Percentiles rank a stretch among this genome's conserved stretches.
Evolutionary conservation across 2,888 invertebrate species (phyloP).

Genomic region (Cheilosia pagana): DNA sequence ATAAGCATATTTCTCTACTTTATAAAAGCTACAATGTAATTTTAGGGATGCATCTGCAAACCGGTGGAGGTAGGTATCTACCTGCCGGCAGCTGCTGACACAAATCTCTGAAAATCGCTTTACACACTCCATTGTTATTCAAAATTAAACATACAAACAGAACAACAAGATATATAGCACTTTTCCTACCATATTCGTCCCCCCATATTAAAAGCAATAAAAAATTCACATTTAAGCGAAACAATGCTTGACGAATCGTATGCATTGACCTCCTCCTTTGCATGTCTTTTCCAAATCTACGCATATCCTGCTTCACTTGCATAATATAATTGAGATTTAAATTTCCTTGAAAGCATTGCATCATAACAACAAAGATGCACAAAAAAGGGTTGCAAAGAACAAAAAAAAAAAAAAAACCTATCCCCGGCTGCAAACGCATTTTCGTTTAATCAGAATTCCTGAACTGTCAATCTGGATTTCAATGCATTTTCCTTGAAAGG

Average conservation of each 20-base stretch:
- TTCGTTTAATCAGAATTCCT: constrained; percentile 24
- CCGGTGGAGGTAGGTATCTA: too few relatives aligned
- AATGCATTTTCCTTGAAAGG: constrained; percentile 16
- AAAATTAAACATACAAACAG: neutral
- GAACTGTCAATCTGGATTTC: constrained; percentile 36
- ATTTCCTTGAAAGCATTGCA: constrained; percentile 13
- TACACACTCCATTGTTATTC: neutral
- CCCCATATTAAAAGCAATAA: neutral
- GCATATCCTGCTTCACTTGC: constrained; percentile 14
- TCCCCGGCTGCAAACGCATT: constrained; percentile 21
- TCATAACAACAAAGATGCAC: neutral
- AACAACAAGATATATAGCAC: too few relatives aligned
- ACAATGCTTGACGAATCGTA: constrained; percentile 1
- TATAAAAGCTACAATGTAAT: too few relatives aligned
- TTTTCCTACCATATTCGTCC: neutral
- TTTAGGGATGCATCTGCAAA: too few relatives aligned
- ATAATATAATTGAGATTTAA: constrained; percentile 2
- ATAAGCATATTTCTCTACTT: too few relatives aligned
- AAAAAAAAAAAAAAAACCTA: constrained; percentile 1
- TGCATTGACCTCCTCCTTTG: constrained; percentile 4
- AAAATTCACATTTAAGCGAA: neutral
- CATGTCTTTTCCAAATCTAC: neutral
- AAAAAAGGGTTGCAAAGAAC: neutral
- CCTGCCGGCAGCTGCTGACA: too few relatives aligned
- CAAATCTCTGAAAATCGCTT: too few relatives aligned